Evolutionary conservation across 2,113 vertebrate genomes (phyloP), one percentile per base, ranked within the genome.

Genomic region (Stigmatopora nigra): DNA sequence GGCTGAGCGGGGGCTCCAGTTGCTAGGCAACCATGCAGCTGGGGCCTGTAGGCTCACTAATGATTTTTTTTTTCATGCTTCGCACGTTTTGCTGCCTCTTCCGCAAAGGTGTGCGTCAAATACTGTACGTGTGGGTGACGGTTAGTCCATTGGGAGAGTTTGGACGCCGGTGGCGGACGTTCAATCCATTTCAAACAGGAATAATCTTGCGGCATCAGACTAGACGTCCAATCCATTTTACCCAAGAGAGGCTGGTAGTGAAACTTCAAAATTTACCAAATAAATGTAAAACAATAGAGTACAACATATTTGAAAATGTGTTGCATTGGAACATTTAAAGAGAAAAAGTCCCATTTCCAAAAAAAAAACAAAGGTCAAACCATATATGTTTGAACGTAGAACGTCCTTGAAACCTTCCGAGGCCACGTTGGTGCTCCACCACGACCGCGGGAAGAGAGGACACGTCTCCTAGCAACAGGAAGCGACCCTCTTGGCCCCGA

Each of bases 11-110:
- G 79, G 82, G 83, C 80, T 81, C 80, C 84, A 83, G 90, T 92
- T 92, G 88, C 90, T 81, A 86, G 77, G 90, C 90, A 91, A 91
- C 90, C 77, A 66, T 84, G 78, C 88, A 86, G 83, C 48, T 10
- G 68, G 71, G 82, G 77, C 59, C 59, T 68, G 75, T 63, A 15
- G 65, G 87, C 87, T 80, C 86, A 86, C 81, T 88, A 84, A 86
- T 87, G 84, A 86, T 58, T 58, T 41, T 19, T 61, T 61, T 81
- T 68, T 68, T 71, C 60, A 81, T 83, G 77, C 78, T 63, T 69
- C 63, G 70, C 83, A 84, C 61, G 61, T 86, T 65, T 49, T 19
- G 22, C 63, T 79, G 58, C 63, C 25, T 58, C 38, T 35, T 7
- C 69, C 11, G 55, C 46, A 35, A 17, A 45, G 44, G 58, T 49